Conservation (phyloP, 1,140 invertebrate genomes). For the Lethocerus indicus region DNA sequence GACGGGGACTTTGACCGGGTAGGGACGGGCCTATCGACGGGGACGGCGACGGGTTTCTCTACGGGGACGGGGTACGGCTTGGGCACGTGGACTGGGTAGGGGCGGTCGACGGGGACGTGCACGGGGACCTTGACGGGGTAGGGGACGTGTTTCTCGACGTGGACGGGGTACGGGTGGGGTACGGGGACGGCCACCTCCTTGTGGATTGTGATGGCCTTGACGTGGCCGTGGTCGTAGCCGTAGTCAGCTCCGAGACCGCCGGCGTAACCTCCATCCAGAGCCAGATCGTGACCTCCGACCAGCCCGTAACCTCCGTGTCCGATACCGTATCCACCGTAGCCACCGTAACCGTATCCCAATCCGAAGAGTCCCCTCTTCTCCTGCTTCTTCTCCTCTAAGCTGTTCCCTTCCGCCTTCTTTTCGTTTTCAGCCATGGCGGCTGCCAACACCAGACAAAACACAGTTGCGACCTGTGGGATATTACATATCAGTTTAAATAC, state of each 20-base stretch:
- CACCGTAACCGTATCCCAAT: conserved; percentile 14
- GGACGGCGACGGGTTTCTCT: conserved; percentile 36
- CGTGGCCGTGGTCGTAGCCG: conserved; percentile 22
- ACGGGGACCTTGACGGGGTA: conserved; percentile 48
- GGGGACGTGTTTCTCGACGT: conserved; percentile 40
- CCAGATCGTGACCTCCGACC: background rate
- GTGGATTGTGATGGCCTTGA: conserved; percentile 28
- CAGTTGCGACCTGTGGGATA: too few species aligned
- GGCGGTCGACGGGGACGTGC: conserved; percentile 35
- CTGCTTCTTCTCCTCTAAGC: conserved; percentile 14
- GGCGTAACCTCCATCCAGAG: conserved; percentile 6
- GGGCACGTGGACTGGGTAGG: conserved; percentile 33
- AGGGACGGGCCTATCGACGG: conserved; percentile 36
- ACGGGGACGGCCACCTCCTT: conserved; percentile 24
- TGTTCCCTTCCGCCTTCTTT: conserved; percentile 8
- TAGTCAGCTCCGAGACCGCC: conserved; percentile 11
- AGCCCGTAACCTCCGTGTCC: conserved; percentile 5
- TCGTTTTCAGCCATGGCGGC: conserved; percentile 8
- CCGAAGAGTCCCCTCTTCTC: conserved; percentile 14
- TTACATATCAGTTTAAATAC: too few species aligned
- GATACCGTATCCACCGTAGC: background rate
- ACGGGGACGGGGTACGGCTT: conserved; percentile 35
- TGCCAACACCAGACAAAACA: too few species aligned
- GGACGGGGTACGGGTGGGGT: conserved; percentile 21
- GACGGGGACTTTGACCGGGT: conserved; percentile 29